Conservation (phyloP, 1,140 invertebrate genomes). For the Arctopsyche grandis region DNA sequence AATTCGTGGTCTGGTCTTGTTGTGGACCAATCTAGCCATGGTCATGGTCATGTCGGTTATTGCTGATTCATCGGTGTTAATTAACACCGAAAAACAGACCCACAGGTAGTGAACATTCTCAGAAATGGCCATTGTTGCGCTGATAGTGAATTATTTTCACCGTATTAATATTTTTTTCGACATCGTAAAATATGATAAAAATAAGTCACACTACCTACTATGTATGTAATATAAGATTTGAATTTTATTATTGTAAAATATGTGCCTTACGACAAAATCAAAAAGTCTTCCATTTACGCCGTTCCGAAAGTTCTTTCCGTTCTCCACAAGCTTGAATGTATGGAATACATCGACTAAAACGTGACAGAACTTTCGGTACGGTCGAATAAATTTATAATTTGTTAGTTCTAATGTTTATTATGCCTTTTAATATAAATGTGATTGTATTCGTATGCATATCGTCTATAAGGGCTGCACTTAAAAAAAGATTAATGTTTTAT, state of each 20-base stretch:
- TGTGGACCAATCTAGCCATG: neutral
- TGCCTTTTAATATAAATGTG: neutral
- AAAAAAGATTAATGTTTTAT: neutral
- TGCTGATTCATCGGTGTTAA: conserved; percentile 41
- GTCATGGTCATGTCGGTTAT: neutral
- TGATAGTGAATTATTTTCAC: conserved; percentile 21
- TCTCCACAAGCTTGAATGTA: too few species aligned
- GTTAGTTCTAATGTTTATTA: neutral
- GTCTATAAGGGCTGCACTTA: too few species aligned
- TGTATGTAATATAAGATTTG: neutral
- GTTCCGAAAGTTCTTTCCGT: neutral
- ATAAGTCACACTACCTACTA: neutral
- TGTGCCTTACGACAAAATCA: conserved; percentile 35
- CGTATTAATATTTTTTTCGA: neutral
- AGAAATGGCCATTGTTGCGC: conserved; percentile 18
- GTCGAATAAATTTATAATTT: too few species aligned
- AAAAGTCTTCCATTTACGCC: conserved; percentile 25
- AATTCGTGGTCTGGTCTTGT: neutral
- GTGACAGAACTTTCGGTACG: too few species aligned
- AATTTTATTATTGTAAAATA: neutral
- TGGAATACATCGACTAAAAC: too few species aligned
- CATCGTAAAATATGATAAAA: neutral
- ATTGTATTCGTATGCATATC: neutral
- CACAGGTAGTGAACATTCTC: conserved; percentile 20
- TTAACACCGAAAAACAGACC: conserved; percentile 29